A percentile compares a stretch with the other conserved stretches of the same genome.
Conservation (phyloP, 23 tunicate genomes). For the Halocynthia aurantium region DNA sequence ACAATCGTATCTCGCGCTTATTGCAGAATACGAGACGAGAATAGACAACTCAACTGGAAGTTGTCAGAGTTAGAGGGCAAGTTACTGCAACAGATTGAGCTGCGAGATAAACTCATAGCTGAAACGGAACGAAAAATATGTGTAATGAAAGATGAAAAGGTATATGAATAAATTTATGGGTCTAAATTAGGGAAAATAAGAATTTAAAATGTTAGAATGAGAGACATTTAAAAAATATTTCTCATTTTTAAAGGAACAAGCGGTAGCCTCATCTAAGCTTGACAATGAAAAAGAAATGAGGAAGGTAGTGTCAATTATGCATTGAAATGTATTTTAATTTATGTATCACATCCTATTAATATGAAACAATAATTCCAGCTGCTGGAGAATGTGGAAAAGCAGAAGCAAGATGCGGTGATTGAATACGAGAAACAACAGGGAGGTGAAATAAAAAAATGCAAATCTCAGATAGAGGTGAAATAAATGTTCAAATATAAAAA, state of each 20-base stretch:
- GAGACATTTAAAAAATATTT: too few relatives aligned
- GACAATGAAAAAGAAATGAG: constrained; percentile 11
- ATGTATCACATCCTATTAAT: neutral
- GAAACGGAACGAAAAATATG: constrained; percentile 13
- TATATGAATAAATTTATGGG: too few relatives aligned
- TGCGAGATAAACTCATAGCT: constrained; percentile 22
- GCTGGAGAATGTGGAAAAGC: constrained; percentile 1
- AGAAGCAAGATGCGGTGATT: constrained; percentile 9
- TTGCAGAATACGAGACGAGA: constrained; percentile 15
- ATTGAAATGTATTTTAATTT: neutral
- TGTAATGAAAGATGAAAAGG: constrained; percentile 18
- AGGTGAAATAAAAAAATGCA: constrained; percentile 8
- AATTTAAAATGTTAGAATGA: too few relatives aligned
- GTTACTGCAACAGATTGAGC: constrained; percentile 12
- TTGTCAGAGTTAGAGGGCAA: constrained; percentile 4
- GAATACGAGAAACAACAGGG: constrained; percentile 10
- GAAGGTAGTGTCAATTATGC: neutral
- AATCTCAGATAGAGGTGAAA: constrained; percentile 19
- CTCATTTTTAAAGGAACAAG: constrained; percentile 9
- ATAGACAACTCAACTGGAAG: constrained; percentile 8
- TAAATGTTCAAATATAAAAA: neutral
- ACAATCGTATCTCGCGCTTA: too few relatives aligned
- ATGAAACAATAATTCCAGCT: neutral
- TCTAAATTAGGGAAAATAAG: too few relatives aligned
- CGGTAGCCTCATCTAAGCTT: constrained; percentile 4